Conservation (phyloP, 2,888 invertebrate genomes). For the Atethmia centrago region DNA sequence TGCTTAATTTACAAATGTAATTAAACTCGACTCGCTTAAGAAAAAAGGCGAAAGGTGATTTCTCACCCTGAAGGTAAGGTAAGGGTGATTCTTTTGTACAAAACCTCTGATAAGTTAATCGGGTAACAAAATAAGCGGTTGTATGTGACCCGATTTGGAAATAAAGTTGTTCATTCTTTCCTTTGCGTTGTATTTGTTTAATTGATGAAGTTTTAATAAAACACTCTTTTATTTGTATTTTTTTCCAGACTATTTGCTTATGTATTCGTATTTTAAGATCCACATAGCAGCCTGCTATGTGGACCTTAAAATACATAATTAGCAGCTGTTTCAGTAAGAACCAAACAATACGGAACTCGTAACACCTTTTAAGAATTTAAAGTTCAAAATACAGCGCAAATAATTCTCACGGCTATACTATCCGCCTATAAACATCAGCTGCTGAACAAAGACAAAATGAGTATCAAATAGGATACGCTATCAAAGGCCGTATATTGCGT, state of each 20-base stretch:
- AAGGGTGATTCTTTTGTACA: slow-evolving; percentile 60
- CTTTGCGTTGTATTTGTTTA: slow-evolving; percentile 29
- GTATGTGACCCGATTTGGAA: slow-evolving; percentile 60
- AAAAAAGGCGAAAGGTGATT: slow-evolving; percentile 63
- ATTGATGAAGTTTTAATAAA: slow-evolving; percentile 20
- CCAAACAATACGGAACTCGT: background rate
- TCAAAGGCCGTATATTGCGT: background rate
- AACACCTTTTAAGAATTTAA: background rate
- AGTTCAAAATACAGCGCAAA: background rate
- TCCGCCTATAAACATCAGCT: slow-evolving; percentile 10
- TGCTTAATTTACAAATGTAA: slow-evolving; percentile 71
- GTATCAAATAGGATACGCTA: background rate
- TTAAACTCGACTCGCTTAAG: slow-evolving; percentile 61
- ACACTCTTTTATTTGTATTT: background rate
- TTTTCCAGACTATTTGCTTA: background rate
- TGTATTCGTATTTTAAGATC: background rate
- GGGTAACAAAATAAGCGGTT: slow-evolving; percentile 58
- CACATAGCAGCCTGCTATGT: too few species aligned
- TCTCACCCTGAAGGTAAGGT: slow-evolving; percentile 60
- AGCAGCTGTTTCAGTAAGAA: too few species aligned
- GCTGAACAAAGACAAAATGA: background rate
- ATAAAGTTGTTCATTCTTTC: slow-evolving; percentile 45
- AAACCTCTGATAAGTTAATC: slow-evolving; percentile 66
- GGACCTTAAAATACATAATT: too few species aligned
- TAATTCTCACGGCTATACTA: background rate